phyloP scores from a whole-genome alignment of 2,888 invertebrate species.

The Amiota communis region DNA sequence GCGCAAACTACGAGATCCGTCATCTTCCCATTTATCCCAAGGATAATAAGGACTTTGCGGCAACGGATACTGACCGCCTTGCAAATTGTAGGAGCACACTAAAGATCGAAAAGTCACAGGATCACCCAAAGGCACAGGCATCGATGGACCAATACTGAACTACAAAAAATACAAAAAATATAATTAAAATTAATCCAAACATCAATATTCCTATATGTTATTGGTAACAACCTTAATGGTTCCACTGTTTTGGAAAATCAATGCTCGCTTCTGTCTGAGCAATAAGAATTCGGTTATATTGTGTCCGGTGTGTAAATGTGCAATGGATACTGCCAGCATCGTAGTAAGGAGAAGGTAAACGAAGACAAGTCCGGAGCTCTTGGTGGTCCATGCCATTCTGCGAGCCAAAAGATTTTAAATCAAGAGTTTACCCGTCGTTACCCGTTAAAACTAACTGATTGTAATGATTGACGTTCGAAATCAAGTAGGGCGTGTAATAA shows the following conservation, averaged over 20 bases:
- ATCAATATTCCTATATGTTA: not conserved
- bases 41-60: slow-evolving; percentile 52
- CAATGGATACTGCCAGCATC: not conserved
- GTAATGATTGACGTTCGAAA: too few species aligned
- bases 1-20: slow-evolving; percentile 47
- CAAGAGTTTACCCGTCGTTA: too few species aligned
- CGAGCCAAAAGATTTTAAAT: too few species aligned
- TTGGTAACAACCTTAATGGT: not conserved
- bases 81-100: slow-evolving; percentile 52
- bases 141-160: slow-evolving; percentile 46
- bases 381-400: too few species aligned
- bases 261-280: slow-evolving; percentile 11
- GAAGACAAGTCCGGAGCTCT: not conserved
- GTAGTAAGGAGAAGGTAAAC: slow-evolving; percentile 10
- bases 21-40: slow-evolving; percentile 61
- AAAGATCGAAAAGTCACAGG: slow-evolving; percentile 57
- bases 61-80: slow-evolving; percentile 55
- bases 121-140: slow-evolving; percentile 55
- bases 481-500: too few species aligned
- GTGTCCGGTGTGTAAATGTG: slow-evolving; percentile 5
- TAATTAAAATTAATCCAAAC: not conserved
- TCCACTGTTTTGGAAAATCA: slow-evolving; percentile 16
- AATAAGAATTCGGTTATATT: slow-evolving; percentile 14
- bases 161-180: not conserved
- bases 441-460: too few species aligned